phyloP scores from a whole-genome alignment of 2,888 invertebrate genomes.

The Harpalus rubripes region DNA sequence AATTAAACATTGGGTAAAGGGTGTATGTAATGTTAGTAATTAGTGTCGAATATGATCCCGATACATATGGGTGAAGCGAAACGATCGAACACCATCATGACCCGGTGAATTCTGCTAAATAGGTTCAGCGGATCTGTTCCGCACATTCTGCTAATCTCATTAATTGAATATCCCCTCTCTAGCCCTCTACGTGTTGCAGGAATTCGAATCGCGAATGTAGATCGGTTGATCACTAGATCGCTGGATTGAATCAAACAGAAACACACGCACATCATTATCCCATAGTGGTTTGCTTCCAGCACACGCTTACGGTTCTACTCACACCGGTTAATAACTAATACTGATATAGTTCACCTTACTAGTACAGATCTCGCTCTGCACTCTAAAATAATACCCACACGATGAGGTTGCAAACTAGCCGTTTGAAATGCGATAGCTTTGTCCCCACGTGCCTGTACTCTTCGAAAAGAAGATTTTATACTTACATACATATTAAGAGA shows the following conservation, averaged over 20 bases:
- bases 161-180: slow-evolving; percentile 28
- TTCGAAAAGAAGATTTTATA: too few species aligned
- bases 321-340: not conserved
- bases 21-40: slow-evolving; percentile 30
- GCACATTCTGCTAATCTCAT: slow-evolving; percentile 43
- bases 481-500: too few species aligned
- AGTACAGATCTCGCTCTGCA: too few species aligned
- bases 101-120: slow-evolving; percentile 38
- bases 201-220: slow-evolving; percentile 25
- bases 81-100: slow-evolving; percentile 21
- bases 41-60: slow-evolving; percentile 14
- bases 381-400: too few species aligned
- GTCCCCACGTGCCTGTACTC: too few species aligned
- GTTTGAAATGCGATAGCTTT: too few species aligned
- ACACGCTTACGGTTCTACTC: not conserved
- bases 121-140: slow-evolving; percentile 37
- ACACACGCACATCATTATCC: slow-evolving; percentile 37
- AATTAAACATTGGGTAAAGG: not conserved
- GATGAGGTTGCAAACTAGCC: too few species aligned
- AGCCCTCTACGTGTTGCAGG: slow-evolving; percentile 8
- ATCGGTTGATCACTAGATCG: not conserved
- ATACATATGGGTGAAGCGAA: slow-evolving; percentile 12
- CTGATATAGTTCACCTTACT: not conserved
- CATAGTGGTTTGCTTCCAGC: not conserved
- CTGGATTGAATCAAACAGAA: slow-evolving; percentile 2